Base-by-base conservation (phyloP, 1,140 invertebrate genomes). In the Chrysomallon squamiferum region DNA sequence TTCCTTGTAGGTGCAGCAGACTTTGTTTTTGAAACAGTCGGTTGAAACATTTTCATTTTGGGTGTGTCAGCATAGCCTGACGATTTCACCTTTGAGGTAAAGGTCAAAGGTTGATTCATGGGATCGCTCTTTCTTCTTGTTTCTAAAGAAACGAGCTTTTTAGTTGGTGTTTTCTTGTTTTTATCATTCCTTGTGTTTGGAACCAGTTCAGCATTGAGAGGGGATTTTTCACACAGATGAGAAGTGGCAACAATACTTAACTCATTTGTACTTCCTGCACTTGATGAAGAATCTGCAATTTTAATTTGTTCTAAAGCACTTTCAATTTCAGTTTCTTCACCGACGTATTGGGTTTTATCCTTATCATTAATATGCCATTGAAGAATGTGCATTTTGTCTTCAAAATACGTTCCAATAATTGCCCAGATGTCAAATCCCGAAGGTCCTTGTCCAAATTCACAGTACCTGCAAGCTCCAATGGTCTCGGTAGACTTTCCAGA, bases 41-140 rank as follows among this genome's bases (percentile, higher is more conserved):
- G 80, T 58, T 75, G 69, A 63, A 82, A 82, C 75, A 82, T 77
- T 1, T 71, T 79, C 33, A 30, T 76, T 50, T 72, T 78, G 47
- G 79, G 78, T 32, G 74, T 59, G 27, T 72, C 68, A 11, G 75
- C 66, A 66, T 86, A 86, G 5, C 84, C 84, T 38, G 84, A 86
- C 29, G 84, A 86, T 57, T 80, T 83, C 5, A 86, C 70, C 41
- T 80, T 81, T 5, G 58, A 74, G 56, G 79, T 79, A 58, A 84
- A 84, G 25, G 79, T 82, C 20, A 85, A 30, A 18, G 84, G 81
- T 30, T 84, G 81, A 54, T 80, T 66, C 62, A 69, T 58, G 7
- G 52, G 29, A 54, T 62, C 59, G 18, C 63, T 11, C 49, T 56
- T 59, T 66, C 62, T 75, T 72, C 62, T 73, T 63, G 59, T 65